A percentile compares a stretch with the other conserved stretches of the same genome.
phyloP scores from a whole-genome alignment of 2,888 invertebrate genomes.

The Tridacna gigas region DNA sequence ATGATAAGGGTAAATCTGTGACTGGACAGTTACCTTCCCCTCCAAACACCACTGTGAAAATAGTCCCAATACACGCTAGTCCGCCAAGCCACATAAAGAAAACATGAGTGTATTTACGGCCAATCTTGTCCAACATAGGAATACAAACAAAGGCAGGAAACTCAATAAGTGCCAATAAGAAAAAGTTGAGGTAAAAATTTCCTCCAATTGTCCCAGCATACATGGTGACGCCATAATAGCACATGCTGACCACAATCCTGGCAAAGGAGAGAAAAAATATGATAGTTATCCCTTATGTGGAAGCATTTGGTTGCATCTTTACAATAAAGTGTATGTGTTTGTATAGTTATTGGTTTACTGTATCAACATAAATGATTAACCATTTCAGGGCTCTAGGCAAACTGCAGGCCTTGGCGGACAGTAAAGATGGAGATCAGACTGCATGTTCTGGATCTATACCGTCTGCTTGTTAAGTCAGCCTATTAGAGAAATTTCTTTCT shows the following conservation, averaged over 20 bases:
- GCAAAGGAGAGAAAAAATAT: constrained; percentile 16
- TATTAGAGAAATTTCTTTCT: no score
- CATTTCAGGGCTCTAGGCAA: no score
- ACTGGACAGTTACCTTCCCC: constrained; percentile 56
- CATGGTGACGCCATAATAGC: constrained; percentile 92
- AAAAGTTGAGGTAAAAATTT: constrained; percentile 90
- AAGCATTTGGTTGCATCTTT: neutral
- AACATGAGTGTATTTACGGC: constrained; percentile 89
- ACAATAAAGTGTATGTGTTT: no score
- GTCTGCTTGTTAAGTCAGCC: no score
- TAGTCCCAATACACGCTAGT: constrained; percentile 63
- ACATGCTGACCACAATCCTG: constrained; percentile 92
- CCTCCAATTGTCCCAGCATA: constrained; percentile 90
- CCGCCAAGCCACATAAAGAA: constrained; percentile 84
- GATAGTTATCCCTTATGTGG: neutral
- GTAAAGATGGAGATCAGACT: no score
- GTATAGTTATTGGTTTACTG: no score
- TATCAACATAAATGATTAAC: no score
- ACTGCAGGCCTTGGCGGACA: no score
- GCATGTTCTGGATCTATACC: no score
- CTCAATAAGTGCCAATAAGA: constrained; percentile 91
- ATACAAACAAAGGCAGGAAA: constrained; percentile 89
- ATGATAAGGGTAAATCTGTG: neutral
- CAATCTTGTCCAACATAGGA: constrained; percentile 89
- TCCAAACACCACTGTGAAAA: constrained; percentile 64